Conservation (phyloP, 2,113 vertebrate genomes). For the Spheniscus mendiculus region DNA sequence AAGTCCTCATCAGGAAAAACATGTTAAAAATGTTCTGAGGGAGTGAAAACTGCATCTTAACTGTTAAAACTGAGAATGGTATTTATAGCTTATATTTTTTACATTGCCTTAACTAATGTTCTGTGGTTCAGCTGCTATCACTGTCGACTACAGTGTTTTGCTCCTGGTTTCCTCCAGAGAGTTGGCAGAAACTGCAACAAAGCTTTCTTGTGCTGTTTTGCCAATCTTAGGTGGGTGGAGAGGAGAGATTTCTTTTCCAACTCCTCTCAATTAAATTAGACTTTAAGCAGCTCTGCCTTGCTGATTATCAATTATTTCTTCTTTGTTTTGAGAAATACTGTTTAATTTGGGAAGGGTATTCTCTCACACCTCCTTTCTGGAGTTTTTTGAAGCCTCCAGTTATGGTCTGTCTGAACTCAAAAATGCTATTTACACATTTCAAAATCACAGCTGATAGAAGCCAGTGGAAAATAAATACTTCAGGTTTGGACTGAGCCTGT, state of each 20-base stretch:
- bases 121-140: not conserved
- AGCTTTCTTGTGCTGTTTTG: not conserved
- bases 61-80: not conserved
- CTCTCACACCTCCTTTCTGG: not conserved
- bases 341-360: not conserved
- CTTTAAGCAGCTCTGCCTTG: not conserved
- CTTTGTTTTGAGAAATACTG: not conserved
- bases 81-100: not conserved
- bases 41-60: not conserved
- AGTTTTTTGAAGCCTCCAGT: not conserved
- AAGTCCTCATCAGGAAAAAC: conserved; percentile 11
- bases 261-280: not conserved
- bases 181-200: not conserved
- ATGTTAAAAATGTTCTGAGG: conserved; percentile 28
- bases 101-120: not conserved
- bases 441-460: not conserved
- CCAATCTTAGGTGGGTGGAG: not conserved
- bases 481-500: not conserved
- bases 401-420: not conserved
- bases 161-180: not conserved
- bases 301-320: not conserved
- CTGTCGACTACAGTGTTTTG: not conserved
- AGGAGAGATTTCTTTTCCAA: not conserved
- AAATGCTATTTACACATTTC: conserved; percentile 1
- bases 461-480: not conserved